These are phyloP conservation scores for Eira barbara DNA, from an alignment of 2,113 vertebrate genomes.

Conservation along the genomic window DNA sequence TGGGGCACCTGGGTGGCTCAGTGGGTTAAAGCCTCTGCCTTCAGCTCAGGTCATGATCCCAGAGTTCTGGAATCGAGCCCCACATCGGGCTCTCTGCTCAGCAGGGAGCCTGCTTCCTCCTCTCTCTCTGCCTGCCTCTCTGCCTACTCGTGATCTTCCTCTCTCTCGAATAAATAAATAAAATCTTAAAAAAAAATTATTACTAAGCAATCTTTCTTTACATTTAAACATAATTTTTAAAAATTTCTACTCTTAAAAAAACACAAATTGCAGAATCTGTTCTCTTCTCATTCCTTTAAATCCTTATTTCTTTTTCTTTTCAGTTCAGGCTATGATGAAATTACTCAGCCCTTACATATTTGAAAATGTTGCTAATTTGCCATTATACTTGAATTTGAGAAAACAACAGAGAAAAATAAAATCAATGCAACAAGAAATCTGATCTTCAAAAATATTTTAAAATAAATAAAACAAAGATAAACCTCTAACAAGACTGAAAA, in stretches of 20 bases:
- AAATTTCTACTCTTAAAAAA: background rate
- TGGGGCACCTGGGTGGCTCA: too few relatives aligned
- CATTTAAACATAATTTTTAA: background rate
- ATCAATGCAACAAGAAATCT: background rate
- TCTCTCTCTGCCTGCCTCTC: too few relatives aligned
- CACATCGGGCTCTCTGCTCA: too few relatives aligned
- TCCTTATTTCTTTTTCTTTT: background rate
- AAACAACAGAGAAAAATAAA: background rate
- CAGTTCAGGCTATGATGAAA: background rate
- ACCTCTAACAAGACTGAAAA: background rate
- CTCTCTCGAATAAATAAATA: too few relatives aligned
- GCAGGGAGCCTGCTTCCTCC: too few relatives aligned
- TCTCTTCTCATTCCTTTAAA: background rate
- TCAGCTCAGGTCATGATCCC: too few relatives aligned
- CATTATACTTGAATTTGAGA: background rate
- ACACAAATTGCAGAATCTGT: background rate
- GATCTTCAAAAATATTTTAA: background rate
- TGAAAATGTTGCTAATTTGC: background rate
- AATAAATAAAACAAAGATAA: background rate
- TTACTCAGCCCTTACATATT: background rate
- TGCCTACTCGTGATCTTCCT: too few relatives aligned
- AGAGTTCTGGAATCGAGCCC: too few relatives aligned
- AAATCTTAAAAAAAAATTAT: background rate
- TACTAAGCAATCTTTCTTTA: background rate
- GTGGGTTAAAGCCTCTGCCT: too few relatives aligned